Percentiles rank a stretch among this genome's conserved stretches.
These are phyloP conservation scores for Natator depressus DNA, from an alignment of 2,113 vertebrate genomes.

Conservation along the genomic window DNA sequence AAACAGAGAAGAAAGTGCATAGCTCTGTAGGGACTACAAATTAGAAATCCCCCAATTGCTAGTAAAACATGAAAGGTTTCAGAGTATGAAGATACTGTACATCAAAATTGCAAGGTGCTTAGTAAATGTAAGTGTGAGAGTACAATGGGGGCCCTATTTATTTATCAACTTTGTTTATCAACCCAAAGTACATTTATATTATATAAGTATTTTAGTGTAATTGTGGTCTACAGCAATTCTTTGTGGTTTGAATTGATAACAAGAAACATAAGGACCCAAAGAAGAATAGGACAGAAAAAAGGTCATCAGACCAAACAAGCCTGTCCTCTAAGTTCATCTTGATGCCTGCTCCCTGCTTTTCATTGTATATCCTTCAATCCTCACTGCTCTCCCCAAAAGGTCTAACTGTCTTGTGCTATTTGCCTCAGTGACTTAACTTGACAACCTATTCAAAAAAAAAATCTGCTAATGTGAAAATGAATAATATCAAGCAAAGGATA, in stretches of 20 bases:
- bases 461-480: background rate
- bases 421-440: background rate
- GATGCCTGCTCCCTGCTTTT: accelerated
- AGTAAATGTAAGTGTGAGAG: background rate
- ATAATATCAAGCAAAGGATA: background rate
- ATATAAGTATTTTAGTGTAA: background rate
- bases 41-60: background rate
- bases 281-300: background rate
- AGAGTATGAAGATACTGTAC: background rate
- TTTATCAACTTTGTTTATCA: background rate
- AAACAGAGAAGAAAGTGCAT: background rate
- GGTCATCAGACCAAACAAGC: background rate
- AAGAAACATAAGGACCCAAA: background rate
- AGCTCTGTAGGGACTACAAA: background rate
- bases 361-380: background rate
- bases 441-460: background rate
- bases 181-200: background rate
- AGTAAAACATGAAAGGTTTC: background rate
- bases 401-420: background rate
- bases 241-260: background rate
- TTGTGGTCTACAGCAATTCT: background rate
- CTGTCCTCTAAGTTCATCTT: background rate
- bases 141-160: background rate
- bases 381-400: background rate
- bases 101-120: background rate